Evolutionary conservation across 2,113 vertebrate species (phyloP).

Genomic region (Pelvicachromis taeniatus): DNA sequence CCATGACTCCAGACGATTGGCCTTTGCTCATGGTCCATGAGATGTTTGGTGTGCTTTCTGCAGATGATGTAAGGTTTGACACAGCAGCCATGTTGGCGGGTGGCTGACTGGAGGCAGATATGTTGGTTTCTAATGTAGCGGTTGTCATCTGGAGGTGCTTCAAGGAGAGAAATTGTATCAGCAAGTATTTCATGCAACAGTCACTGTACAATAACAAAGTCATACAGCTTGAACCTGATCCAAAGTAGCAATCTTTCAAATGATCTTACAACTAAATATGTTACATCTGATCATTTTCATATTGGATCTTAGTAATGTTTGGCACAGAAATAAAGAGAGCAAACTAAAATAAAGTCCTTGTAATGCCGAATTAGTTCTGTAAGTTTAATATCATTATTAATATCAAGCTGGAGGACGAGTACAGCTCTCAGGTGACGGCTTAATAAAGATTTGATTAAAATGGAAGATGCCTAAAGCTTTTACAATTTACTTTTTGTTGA

Average conservation of each 20-base stretch:
- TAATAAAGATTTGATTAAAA: conserved; percentile 51
- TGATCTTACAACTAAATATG: background rate
- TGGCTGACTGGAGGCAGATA: background rate
- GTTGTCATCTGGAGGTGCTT: conserved; percentile 39
- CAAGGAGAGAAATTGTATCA: conserved; percentile 22
- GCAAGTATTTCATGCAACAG: background rate
- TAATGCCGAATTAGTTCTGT: conserved; percentile 39
- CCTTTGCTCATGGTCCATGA: conserved; percentile 8
- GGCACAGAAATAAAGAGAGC: background rate
- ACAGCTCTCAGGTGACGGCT: conserved; percentile 33
- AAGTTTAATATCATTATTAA: too few species aligned
- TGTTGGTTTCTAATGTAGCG: conserved; percentile 32
- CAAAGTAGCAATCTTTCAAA: background rate
- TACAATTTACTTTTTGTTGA: conserved; percentile 21
- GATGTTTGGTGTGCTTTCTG: background rate
- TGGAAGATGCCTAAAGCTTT: conserved; percentile 12
- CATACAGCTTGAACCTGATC: background rate
- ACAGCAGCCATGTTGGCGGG: background rate
- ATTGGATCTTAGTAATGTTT: background rate
- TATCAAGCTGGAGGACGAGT: conserved; percentile 8
- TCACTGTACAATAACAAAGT: background rate
- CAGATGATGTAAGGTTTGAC: background rate
- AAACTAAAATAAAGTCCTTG: conserved; percentile 29
- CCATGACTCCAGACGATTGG: background rate
- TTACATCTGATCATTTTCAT: background rate